Base-by-base conservation (phyloP, 2,888 invertebrate genomes). In the Tipula lateralis region DNA sequence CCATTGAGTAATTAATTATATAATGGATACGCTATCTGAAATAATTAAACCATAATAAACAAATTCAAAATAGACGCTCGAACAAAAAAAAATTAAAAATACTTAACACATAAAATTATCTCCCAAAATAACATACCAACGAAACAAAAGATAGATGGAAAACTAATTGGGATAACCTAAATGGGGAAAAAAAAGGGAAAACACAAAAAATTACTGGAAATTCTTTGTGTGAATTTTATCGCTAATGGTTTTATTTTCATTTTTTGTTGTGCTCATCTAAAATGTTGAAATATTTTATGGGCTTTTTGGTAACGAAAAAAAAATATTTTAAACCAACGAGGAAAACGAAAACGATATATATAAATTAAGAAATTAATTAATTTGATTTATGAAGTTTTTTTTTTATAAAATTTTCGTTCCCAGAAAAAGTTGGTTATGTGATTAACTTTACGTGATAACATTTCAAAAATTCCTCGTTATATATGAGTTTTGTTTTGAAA, bases 111-210 rank as follows among this genome's bases (percentile, higher is more conserved):
- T 66, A 9, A 66, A 44, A 44, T 44, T 66, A 9, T 24, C 24
- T 24, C n/a, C 24, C 66, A 66, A 66, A 66, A n/a, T 66, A 66
- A 66, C 66, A 66, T 9, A 66, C 24, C 66, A 66, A 66, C 24
- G 66, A 66, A 24, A 66, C 66, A 66, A 66, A 66, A 66, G 66
- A 66, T 66, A 19, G 66, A 66, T 66, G 24, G 66, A 24, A 66
- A 66, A 66, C 66, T 66, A 66, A 66, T 66, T 66, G 66, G 66
- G 66, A 66, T 66, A 66, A 66, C 66, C 66, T 66, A 66, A 24
- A 66, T 66, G n/a, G n/a, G n/a, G n/a, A 24, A 66, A 66, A 66
- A 66, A 66, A 66, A 66, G 19, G 50, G 50, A 50, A 50, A 19
- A 66, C 44, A 50, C 7, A 24, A 24, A 66, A 66, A 24, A 66